Evolutionary conservation across 2,888 invertebrate species (phyloP).

Genomic region (Eulithis testata): DNA sequence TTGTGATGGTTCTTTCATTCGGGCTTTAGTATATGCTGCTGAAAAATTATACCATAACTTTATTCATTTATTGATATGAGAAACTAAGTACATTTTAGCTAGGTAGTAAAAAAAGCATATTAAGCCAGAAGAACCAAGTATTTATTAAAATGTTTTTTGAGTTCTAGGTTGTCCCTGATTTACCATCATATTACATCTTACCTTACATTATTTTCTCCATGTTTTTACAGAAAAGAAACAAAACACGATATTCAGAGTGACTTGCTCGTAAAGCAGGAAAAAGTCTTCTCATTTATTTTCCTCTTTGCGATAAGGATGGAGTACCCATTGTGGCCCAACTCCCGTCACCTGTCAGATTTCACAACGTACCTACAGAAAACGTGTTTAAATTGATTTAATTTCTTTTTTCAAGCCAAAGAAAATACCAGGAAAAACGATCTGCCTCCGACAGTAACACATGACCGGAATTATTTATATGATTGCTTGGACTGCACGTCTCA

Average conservation of each 20-base stretch:
- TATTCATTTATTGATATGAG: too few relatives aligned
- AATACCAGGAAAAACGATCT: constrained; percentile 42
- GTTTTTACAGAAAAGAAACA: constrained; percentile 55
- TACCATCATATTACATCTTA: neutral
- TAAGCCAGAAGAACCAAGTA: too few relatives aligned
- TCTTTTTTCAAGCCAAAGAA: constrained; percentile 43
- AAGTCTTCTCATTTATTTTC: constrained; percentile 75
- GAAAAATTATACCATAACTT: constrained; percentile 24
- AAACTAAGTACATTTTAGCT: too few relatives aligned
- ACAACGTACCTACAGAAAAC: constrained; percentile 52
- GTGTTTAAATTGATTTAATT: constrained; percentile 61
- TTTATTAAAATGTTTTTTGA: too few relatives aligned
- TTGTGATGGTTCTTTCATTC: constrained; percentile 30
- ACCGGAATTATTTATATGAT: constrained; percentile 48
- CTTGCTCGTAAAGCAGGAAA: constrained; percentile 65
- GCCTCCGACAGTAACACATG: constrained; percentile 41
- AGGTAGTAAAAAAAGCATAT: too few relatives aligned
- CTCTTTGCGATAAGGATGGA: constrained; percentile 70
- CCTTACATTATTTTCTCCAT: neutral
- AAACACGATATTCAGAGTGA: constrained; percentile 60
- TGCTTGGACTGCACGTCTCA: constrained; percentile 34
- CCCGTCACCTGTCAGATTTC: constrained; percentile 75
- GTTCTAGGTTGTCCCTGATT: too few relatives aligned
- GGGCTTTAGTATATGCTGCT: constrained; percentile 39
- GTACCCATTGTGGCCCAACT: constrained; percentile 63